Percentiles rank a stretch among this genome's conserved stretches.
Conservation (phyloP, 2,888 invertebrate species). For the Ormyrus pomaceus region DNA sequence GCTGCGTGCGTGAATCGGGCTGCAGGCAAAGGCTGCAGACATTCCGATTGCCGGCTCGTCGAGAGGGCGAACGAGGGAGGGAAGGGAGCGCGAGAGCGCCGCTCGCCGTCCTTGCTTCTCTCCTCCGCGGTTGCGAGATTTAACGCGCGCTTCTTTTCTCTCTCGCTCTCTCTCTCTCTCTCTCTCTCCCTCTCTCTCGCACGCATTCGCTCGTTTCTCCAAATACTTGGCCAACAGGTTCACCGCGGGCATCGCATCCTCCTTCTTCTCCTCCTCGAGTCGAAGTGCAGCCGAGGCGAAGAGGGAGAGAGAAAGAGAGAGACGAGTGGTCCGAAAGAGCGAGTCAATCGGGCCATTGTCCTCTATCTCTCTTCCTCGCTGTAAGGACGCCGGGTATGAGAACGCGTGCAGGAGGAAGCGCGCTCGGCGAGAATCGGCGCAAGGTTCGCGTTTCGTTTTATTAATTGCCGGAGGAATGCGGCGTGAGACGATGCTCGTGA, state of each 20-base stretch:
- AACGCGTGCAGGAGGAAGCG: slow-evolving; percentile 23
- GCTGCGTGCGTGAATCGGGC: slow-evolving; percentile 25
- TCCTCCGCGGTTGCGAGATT: not conserved
- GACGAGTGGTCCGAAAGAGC: slow-evolving; percentile 1
- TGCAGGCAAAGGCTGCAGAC: slow-evolving; percentile 37
- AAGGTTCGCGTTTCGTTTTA: slow-evolving; percentile 11
- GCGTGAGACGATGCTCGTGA: too few species aligned
- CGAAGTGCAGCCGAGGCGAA: not conserved
- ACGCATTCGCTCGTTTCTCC: slow-evolving; percentile 18
- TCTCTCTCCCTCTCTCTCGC: not conserved
- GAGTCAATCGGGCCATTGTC: slow-evolving; percentile 51
- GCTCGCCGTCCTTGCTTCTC: slow-evolving; percentile 11
- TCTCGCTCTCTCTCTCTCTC: not conserved
- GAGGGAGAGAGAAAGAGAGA: not conserved
- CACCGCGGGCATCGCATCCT: not conserved
- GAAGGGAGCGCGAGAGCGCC: not conserved
- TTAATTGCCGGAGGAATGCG: slow-evolving; percentile 4
- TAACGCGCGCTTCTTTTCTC: slow-evolving; percentile 10
- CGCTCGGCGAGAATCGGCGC: slow-evolving; percentile 15
- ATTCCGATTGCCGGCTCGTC: slow-evolving; percentile 39
- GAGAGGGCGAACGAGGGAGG: not conserved
- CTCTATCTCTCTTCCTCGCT: slow-evolving; percentile 2
- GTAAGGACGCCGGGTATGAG: slow-evolving; percentile 2
- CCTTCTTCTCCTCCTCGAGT: not conserved
- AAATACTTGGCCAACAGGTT: slow-evolving; percentile 40